phyloP scores from a whole-genome alignment of 2,888 invertebrate species.

The Erpobdella octoculata region DNA sequence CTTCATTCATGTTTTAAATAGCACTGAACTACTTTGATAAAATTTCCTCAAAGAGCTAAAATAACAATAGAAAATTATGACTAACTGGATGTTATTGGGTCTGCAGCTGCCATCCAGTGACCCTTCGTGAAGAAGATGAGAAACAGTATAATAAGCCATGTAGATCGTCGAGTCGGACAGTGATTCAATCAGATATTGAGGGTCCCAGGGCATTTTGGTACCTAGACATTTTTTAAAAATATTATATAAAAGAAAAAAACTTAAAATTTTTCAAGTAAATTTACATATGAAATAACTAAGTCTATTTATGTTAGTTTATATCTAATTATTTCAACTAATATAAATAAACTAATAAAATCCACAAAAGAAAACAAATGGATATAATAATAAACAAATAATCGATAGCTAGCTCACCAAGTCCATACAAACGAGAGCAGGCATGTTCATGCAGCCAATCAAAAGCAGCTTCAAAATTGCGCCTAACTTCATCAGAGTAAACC shows the following conservation, averaged over 20 bases:
- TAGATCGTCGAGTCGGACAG: constrained; percentile 98
- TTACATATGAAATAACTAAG: neutral
- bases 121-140: constrained; percentile 82
- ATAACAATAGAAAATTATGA: neutral
- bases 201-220: constrained; percentile 92
- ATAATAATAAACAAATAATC: neutral
- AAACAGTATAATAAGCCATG: constrained; percentile 90
- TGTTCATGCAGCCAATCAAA: constrained; percentile 95
- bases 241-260: neutral
- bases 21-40: too few species aligned
- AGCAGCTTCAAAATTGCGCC: constrained; percentile 77
- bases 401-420: constrained; percentile 64
- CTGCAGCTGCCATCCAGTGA: constrained; percentile 59
- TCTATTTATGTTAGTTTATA: neutral
- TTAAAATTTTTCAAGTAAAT: neutral
- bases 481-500: constrained; percentile 86
- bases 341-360: neutral
- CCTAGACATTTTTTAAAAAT: constrained; percentile 57
- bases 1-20: neutral
- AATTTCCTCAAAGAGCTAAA: neutral
- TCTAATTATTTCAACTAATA: neutral
- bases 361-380: neutral
- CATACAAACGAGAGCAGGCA: constrained; percentile 94
- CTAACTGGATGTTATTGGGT: constrained; percentile 54
- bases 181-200: constrained; percentile 92